Base-by-base conservation (phyloP, 2,888 invertebrate genomes). In the Drosophila nigricruria region DNA sequence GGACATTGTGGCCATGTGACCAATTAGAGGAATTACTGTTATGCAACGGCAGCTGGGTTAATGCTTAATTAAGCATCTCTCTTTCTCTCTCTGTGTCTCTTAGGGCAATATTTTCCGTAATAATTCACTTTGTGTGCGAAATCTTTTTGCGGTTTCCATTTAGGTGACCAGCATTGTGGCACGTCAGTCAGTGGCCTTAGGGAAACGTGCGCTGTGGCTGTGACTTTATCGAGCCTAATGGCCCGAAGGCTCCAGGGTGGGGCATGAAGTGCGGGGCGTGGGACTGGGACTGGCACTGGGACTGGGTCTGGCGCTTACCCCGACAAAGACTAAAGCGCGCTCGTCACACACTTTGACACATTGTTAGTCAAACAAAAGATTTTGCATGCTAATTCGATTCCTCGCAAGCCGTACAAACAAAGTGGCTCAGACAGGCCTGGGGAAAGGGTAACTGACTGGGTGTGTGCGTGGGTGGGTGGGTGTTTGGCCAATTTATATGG, bases 361-460 rank as follows among this genome's bases (percentile, higher is more conserved):
- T 86, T 86, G 86, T 86, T 89, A 89, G 88, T 85, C 88, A 86
- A 86, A 86, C 86, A 86, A 86, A 86, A 86, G 86, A 86, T 89
- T 86, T 86, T 79, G 88, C 81, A 89, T 89, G 86, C 88, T 89
- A 86, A 86, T 86, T 89, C 86, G 90, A 85, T 88, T 82, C 86
- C 54, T 66, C 63, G 52, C 75, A 70, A 56, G 76, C 47, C 73
- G 68, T 57, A 54, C 70, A 79, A 70, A 75, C 71, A 71, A 67
- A 75, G 64, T 49, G 61, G 60, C 54, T 76, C 68, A 59, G 65
- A 49, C 32, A n/a, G 42, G 36, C 3, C 3, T 9, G 43, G 5
- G 45, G 25, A 58, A 58, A n/a, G 30, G 32, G 40, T 45, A 9
- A 10, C 45, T 3, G 10, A 16, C 1, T 5, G 12, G 16, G 27